Evolutionary conservation across 2,113 vertebrate species (phyloP).

Genomic region (Xiphophorus hellerii): DNA sequence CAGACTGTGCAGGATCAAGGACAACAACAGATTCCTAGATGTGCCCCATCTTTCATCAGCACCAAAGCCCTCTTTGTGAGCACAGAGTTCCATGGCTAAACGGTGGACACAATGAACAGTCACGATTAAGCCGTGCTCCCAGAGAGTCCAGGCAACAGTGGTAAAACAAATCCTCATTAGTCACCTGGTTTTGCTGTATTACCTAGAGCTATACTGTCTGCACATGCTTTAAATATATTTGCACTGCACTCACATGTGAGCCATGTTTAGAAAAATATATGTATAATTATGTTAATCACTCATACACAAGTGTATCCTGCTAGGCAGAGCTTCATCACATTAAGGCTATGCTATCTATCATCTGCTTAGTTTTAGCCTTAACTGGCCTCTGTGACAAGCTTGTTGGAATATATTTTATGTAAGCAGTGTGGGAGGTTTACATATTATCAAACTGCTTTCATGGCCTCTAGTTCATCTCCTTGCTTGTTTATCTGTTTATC

Average conservation of each 20-base stretch:
- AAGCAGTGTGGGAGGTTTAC: constrained; percentile 64
- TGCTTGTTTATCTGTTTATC: constrained; percentile 75
- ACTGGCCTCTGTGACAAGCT: constrained; percentile 43
- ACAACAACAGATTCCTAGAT: constrained; percentile 64
- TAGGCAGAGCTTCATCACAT: constrained; percentile 27
- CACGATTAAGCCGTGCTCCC: constrained; percentile 55
- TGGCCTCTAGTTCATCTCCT: constrained; percentile 62
- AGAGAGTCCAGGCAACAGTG: constrained; percentile 49
- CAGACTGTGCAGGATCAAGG: constrained; percentile 62
- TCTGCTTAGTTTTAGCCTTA: constrained; percentile 33
- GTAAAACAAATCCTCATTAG: constrained; percentile 73
- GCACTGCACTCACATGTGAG: constrained; percentile 25
- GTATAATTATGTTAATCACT: constrained; percentile 34
- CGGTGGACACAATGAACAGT: constrained; percentile 42
- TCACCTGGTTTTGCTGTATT: constrained; percentile 47
- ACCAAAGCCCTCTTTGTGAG: constrained; percentile 21
- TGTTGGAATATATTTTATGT: constrained; percentile 47
- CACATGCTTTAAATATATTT: constrained; percentile 60
- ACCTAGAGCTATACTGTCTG: constrained; percentile 46
- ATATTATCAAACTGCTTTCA: constrained; percentile 67
- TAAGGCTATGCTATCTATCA: constrained; percentile 34
- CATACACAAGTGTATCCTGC: constrained; percentile 40
- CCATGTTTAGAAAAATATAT: constrained; percentile 25
- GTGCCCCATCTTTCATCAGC: constrained; percentile 38
- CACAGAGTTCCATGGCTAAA: constrained; percentile 47